These are phyloP conservation scores for Apis laboriosa DNA, from an alignment of 1,140 invertebrate species.

Conservation along the genomic window DNA sequence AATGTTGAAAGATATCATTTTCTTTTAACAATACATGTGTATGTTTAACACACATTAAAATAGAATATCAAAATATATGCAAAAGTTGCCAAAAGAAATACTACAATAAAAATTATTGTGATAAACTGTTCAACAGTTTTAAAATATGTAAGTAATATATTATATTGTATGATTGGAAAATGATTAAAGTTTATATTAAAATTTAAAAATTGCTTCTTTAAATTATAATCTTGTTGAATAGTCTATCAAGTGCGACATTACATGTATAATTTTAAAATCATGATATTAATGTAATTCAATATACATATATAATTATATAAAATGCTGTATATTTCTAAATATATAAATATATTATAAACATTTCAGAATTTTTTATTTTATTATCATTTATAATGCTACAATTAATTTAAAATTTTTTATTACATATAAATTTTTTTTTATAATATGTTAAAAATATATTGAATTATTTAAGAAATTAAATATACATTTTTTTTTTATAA, in stretches of 20 bases:
- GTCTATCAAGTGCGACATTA: constrained; percentile 70
- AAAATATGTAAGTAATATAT: constrained; percentile 50
- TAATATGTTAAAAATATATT: not conserved
- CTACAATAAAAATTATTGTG: constrained; percentile 60
- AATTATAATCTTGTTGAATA: constrained; percentile 66
- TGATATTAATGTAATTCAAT: constrained; percentile 78
- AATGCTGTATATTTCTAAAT: constrained; percentile 79
- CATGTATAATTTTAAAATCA: constrained; percentile 73
- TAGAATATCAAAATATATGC: constrained; percentile 19
- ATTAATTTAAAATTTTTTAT: constrained; percentile 19
- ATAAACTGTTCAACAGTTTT: constrained; percentile 70
- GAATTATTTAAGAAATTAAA: not conserved
- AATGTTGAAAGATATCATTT: constrained; percentile 23
- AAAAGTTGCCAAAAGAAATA: constrained; percentile 60
- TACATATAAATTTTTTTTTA: not conserved
- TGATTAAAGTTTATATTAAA: constrained; percentile 49
- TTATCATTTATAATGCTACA: not conserved
- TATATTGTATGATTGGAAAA: constrained; percentile 38
- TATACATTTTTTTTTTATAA: not conserved
- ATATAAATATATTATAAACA: constrained; percentile 73
- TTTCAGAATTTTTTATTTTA: constrained; percentile 5
- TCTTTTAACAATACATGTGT: constrained; percentile 15
- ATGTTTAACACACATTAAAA: constrained; percentile 16
- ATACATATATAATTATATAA: constrained; percentile 75
- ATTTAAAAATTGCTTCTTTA: constrained; percentile 60